Base-by-base conservation (phyloP, 2,888 invertebrate genomes). In the Cactoblastis cactorum region DNA sequence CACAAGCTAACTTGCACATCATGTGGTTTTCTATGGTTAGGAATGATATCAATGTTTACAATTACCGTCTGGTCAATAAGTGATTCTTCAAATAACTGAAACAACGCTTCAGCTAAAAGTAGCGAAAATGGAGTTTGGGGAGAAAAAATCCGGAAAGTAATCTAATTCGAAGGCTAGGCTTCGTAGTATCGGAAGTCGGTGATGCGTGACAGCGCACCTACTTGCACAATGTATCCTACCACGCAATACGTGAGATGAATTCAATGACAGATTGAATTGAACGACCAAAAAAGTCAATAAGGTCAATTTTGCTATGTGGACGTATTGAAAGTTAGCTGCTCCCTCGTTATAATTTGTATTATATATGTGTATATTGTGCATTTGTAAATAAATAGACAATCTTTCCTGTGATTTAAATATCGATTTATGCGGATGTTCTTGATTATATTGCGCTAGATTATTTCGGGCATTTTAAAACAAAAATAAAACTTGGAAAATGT, bases 61-160 rank as follows among this genome's bases (percentile, higher is more conserved):
- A 12, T 43, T 32, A 43, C 8, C 43, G 28, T 28, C 15, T 43
- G 8, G 17, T 5, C 15, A 15, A 24, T 28, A 28, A 43, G 28
- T 14, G 15, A 14, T 37, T 17, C 37, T 11, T 17, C 14, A 22
- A 19, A 38, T 19, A 19, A 4, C 19, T n/a, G n/a, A 5, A 39
- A 28, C 14, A 28, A 9, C 11, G 17, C 3, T 43, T 15, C 4
- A 43, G 3, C 43, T 43, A 43, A 43, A 43, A 46, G 19, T 37
- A 46, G 37, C 15, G 11, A 37, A 48, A 48, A 28, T 11, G 33
- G 19, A 52, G 54, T 54, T 54, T 58, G 51, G 49, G 54, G 41
- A 58, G 55, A 68, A 71, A 68, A 65, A 60, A 52, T 57, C 57
- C 69, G 67, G 70, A 70, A 74, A 62, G 45, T 38, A 50, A 49